Evolutionary conservation across 2,797 vertebrate species (phyloP).

Genomic region (Ciconia nigra): DNA sequence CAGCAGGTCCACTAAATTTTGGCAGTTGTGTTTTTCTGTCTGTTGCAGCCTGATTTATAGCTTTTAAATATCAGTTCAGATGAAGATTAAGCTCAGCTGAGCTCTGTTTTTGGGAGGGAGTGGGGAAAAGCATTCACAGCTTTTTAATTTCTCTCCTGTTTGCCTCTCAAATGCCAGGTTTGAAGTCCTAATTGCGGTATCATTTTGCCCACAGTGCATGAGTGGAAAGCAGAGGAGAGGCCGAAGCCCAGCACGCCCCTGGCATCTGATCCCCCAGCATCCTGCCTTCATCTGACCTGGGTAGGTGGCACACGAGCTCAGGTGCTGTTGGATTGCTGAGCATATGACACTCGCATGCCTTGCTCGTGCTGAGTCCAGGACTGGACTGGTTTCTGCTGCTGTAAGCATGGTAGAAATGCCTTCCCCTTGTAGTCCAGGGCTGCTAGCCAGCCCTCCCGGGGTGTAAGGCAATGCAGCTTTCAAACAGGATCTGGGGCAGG

Average conservation of each 20-base stretch:
- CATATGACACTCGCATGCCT: fast-evolving
- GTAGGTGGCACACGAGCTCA: slow-evolving; percentile 16
- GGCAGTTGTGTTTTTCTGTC: slow-evolving; percentile 35
- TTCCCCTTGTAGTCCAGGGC: fast-evolving
- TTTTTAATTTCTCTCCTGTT: neutral
- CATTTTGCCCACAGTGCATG: slow-evolving; percentile 63
- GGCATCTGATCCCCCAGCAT: slow-evolving; percentile 29
- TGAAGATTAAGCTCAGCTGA: slow-evolving; percentile 3
- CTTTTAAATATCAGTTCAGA: slow-evolving; percentile 8
- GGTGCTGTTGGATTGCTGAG: neutral
- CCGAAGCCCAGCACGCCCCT: slow-evolving; percentile 1
- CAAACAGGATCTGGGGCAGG: neutral
- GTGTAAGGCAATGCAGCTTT: neutral
- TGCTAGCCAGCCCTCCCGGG: neutral
- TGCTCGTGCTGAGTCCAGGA: neutral
- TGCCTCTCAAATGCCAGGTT: neutral
- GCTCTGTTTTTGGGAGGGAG: neutral
- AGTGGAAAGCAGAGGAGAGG: slow-evolving; percentile 36
- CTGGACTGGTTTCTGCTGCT: neutral
- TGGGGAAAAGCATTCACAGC: neutral
- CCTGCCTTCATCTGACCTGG: slow-evolving; percentile 65
- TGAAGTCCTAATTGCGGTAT: neutral
- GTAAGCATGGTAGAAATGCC: neutral
- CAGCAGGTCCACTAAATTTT: neutral
- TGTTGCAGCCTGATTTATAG: neutral